A percentile compares a stretch with the other conserved stretches of the same genome.
Evolutionary conservation across 2,797 vertebrate genomes (phyloP).

Genomic region (Pipistrellus nathusii): DNA sequence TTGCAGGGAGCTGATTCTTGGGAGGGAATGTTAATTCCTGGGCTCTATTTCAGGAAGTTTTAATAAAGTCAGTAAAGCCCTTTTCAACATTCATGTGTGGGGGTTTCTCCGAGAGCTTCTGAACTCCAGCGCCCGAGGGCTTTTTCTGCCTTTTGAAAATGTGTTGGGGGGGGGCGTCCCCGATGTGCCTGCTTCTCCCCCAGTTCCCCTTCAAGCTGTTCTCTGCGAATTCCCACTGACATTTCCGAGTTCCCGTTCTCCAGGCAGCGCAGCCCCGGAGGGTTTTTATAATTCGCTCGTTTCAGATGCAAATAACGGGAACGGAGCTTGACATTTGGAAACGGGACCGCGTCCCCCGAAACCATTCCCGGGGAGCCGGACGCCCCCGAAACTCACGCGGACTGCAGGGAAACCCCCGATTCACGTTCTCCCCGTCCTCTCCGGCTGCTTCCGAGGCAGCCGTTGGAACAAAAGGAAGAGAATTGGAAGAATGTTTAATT

Average conservation of each 20-base stretch:
- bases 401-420: conserved; percentile 7
- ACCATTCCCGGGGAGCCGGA: conserved; percentile 1
- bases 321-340: conserved; percentile 44
- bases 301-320: conserved; percentile 7
- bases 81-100: background rate
- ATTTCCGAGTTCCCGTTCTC: conserved; percentile 53
- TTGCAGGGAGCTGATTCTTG: background rate
- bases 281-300: conserved; percentile 48
- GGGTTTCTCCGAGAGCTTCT: background rate
- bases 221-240: conserved; percentile 11
- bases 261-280: background rate
- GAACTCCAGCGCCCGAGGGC: background rate
- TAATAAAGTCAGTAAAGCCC: background rate
- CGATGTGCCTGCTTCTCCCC: conserved; percentile 13
- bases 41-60: conserved; percentile 4
- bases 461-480: background rate
- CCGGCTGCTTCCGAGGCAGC: conserved; percentile 13
- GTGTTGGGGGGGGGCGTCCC: background rate
- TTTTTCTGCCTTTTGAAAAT: background rate
- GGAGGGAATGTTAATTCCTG: background rate
- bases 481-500: conserved; percentile 3
- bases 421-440: background rate
- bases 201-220: conserved; percentile 50
- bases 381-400: background rate
- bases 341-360: background rate